These are phyloP conservation scores for Lottia scabra DNA, from an alignment of 2,888 invertebrate genomes.

Conservation along the genomic window DNA sequence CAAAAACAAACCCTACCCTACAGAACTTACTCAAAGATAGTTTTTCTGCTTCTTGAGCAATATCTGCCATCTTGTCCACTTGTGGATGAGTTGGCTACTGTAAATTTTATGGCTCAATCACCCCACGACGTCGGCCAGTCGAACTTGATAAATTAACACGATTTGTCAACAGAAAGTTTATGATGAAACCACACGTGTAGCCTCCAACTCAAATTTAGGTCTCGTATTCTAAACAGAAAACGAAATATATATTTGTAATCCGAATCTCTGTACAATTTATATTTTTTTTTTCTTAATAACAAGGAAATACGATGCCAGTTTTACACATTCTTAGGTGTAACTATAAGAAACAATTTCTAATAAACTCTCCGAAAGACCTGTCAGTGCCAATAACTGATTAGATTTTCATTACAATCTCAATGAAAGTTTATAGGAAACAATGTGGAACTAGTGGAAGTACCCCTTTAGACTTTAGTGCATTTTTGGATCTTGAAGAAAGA, in stretches of 20 bases:
- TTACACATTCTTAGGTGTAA: too few species aligned
- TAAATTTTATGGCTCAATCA: background rate
- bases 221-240: background rate
- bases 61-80: slow-evolving; percentile 30
- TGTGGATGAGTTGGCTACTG: too few species aligned
- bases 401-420: too few species aligned
- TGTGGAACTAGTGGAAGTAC: too few species aligned
- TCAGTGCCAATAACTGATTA: too few species aligned
- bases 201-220: background rate
- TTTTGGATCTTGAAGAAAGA: too few species aligned
- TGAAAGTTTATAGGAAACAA: too few species aligned
- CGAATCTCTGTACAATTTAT: background rate
- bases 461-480: too few species aligned
- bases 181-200: background rate
- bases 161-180: background rate
- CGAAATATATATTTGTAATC: background rate
- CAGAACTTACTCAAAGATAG: slow-evolving; percentile 40
- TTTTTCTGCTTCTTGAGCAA: slow-evolving; percentile 29
- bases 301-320: too few species aligned
- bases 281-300: too few species aligned
- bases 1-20: background rate
- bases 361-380: too few species aligned
- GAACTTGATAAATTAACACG: background rate
- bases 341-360: too few species aligned
- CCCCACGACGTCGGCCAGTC: background rate